phyloP scores from a whole-genome alignment of 2,888 invertebrate genomes.

The Dryadula phaetusa region DNA sequence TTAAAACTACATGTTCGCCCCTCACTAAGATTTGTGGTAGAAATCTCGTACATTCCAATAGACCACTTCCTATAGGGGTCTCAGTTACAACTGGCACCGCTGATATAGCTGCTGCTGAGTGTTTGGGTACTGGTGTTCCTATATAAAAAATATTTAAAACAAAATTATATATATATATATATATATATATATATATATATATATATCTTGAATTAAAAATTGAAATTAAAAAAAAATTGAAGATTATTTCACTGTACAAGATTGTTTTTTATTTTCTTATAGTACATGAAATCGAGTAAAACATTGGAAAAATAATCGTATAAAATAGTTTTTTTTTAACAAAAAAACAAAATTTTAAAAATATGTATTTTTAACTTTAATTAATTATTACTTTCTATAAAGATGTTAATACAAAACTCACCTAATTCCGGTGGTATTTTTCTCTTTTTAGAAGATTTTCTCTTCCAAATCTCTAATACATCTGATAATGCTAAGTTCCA shows the following conservation, averaged over 20 bases:
- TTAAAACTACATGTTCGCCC: conserved; percentile 90
- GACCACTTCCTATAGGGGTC: conserved; percentile 84
- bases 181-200: too few relatives aligned
- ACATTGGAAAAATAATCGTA: too few relatives aligned
- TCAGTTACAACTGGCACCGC: conserved; percentile 82
- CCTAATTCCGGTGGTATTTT: conserved; percentile 86
- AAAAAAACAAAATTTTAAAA: too few relatives aligned
- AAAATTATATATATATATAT: neutral
- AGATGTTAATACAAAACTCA: conserved; percentile 55
- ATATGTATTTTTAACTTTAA: too few relatives aligned
- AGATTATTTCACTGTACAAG: too few relatives aligned
- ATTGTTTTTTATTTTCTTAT: too few relatives aligned
- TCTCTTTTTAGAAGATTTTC: conserved; percentile 81
- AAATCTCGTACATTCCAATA: conserved; percentile 87
- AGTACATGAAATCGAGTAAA: too few relatives aligned
- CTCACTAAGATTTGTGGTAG: conserved; percentile 88
- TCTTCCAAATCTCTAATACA: conserved; percentile 92
- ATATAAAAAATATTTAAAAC: conserved; percentile 22
- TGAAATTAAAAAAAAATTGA: too few relatives aligned
- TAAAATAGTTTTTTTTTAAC: too few relatives aligned
- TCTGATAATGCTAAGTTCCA: conserved; percentile 95
- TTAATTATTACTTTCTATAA: too few relatives aligned
- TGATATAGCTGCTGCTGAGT: conserved; percentile 74
- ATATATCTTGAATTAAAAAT: too few relatives aligned
- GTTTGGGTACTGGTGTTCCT: conserved; percentile 70